A percentile compares a stretch with the other conserved stretches of the same genome.
Evolutionary conservation across 2,113 vertebrate species (phyloP).

Genomic region (Nerophis ophidion): DNA sequence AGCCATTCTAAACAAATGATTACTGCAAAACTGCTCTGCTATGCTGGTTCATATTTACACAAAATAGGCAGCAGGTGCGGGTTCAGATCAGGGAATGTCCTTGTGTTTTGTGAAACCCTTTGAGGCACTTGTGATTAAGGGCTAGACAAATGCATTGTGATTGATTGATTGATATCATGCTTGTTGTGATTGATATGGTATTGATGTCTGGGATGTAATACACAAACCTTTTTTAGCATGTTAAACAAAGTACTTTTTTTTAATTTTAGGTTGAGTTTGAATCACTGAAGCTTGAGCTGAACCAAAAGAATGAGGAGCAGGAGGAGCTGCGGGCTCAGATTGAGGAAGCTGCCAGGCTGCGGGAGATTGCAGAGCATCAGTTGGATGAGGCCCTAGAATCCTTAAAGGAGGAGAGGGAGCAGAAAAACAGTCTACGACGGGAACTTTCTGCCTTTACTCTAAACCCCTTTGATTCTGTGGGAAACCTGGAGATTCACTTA

Average conservation of each 20-base stretch:
- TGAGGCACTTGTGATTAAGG: too few species aligned
- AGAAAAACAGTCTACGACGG: slow-evolving; percentile 74
- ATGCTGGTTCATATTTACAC: background rate
- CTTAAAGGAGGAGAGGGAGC: slow-evolving; percentile 79
- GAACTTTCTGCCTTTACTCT: slow-evolving; percentile 69
- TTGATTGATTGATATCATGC: too few species aligned
- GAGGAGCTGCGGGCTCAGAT: slow-evolving; percentile 68
- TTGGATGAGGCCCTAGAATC: slow-evolving; percentile 80
- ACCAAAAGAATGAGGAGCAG: slow-evolving; percentile 75
- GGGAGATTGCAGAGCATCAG: slow-evolving; percentile 74
- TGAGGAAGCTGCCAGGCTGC: slow-evolving; percentile 70
- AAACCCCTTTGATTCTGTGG: slow-evolving; percentile 69
- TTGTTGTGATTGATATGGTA: background rate
- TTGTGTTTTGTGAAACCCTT: too few species aligned
- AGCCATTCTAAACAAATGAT: background rate
- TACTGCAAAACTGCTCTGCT: background rate
- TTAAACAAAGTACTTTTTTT: too few species aligned
- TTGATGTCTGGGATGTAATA: background rate
- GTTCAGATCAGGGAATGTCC: too few species aligned
- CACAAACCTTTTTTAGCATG: background rate
- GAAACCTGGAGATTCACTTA: slow-evolving; percentile 71
- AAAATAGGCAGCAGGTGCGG: too few species aligned
- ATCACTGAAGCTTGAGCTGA: slow-evolving; percentile 75
- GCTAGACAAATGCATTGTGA: too few species aligned
- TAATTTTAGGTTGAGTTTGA: slow-evolving; percentile 77